These are phyloP conservation scores for Lamellibrachia luymesi DNA, from an alignment of 1,140 invertebrate species.

Conservation along the genomic window DNA sequence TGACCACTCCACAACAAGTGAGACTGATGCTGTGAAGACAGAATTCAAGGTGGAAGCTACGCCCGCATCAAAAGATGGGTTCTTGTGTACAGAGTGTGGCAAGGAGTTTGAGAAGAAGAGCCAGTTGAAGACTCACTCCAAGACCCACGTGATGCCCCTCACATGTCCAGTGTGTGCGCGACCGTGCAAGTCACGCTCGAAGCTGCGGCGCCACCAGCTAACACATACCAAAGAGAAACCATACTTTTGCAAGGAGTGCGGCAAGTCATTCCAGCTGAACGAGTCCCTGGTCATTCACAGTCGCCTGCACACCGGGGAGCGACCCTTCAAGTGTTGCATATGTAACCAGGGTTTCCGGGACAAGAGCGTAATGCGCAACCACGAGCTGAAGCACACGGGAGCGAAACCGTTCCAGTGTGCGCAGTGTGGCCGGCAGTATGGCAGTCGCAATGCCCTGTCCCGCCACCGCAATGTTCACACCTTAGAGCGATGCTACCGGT, in stretches of 20 bases:
- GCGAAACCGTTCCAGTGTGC: not conserved
- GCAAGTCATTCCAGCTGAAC: slow-evolving; percentile 89
- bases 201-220: not conserved
- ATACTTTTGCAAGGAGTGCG: slow-evolving; percentile 71
- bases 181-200: not conserved
- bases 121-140: not conserved
- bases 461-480: not conserved
- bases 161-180: not conserved
- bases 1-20: not conserved
- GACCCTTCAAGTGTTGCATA: slow-evolving; percentile 66
- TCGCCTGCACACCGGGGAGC: slow-evolving; percentile 71
- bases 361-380: not conserved
- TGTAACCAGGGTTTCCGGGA: slow-evolving; percentile 49
- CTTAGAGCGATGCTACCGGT: not conserved
- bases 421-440: not conserved
- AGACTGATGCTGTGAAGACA: not conserved
- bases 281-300: slow-evolving; percentile 92
- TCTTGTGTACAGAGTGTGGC: not conserved
- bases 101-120: not conserved
- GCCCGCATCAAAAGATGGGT: not conserved
- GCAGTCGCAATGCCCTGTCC: not conserved
- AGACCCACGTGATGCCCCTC: not conserved
- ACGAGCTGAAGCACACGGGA: not conserved
- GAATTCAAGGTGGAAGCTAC: not conserved
- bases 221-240: not conserved